A percentile compares a stretch with the other conserved stretches of the same genome.
These are phyloP conservation scores for Xylota segnis DNA, from an alignment of 2,888 invertebrate genomes.

Conservation along the genomic window DNA sequence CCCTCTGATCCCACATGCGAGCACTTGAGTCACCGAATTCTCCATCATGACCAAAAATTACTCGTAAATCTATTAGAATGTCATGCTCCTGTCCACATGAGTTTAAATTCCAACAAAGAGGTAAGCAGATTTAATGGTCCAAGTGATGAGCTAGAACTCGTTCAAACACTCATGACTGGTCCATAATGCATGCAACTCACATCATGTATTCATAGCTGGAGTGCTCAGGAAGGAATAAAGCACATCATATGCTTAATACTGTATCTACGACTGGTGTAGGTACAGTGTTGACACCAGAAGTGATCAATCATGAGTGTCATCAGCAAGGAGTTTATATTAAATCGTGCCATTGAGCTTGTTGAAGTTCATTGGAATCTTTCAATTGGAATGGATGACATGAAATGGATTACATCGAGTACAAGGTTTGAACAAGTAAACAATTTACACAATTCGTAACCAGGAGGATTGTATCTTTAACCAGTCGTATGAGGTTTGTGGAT, in stretches of 20 bases:
- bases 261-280: slow-evolving; percentile 11
- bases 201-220: slow-evolving; percentile 36
- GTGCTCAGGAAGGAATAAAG: slow-evolving; percentile 25
- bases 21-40: slow-evolving; percentile 32
- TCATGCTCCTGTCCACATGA: slow-evolving; percentile 51
- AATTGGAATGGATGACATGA: neutral
- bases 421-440: neutral
- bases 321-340: slow-evolving; percentile 4
- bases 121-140: slow-evolving; percentile 52
- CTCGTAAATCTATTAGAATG: slow-evolving; percentile 62
- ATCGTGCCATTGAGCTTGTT: neutral
- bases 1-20: slow-evolving; percentile 17
- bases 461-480: no score
- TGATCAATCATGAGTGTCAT: slow-evolving; percentile 52
- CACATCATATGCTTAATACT: slow-evolving; percentile 19
- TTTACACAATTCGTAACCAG: no score
- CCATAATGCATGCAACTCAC: slow-evolving; percentile 51
- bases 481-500: no score
- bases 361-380: neutral
- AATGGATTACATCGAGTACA: neutral
- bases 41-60: slow-evolving; percentile 25
- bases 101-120: slow-evolving; percentile 60
- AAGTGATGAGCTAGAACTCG: slow-evolving; percentile 39
- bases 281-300: slow-evolving; percentile 28
- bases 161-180: slow-evolving; percentile 37